A percentile compares a stretch with the other conserved stretches of the same genome.
Conservation (phyloP, 53 echinoderm and acorn worm species). For the Apostichopus leukothele region DNA sequence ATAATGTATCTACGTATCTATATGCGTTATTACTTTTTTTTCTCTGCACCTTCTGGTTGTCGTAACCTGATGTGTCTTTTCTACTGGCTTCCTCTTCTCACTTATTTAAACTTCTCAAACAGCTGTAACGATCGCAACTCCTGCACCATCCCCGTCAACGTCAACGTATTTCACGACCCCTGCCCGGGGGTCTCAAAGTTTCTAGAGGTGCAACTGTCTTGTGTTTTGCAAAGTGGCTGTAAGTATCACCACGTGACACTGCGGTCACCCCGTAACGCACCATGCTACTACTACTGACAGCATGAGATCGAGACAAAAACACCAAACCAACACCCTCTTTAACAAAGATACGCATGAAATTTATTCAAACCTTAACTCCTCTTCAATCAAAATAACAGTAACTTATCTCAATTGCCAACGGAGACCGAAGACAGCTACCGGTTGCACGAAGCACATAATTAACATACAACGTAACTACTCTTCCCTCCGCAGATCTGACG, state of each 20-base stretch:
- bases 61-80: neutral
- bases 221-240: conserved; percentile 46
- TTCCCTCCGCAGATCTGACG: neutral
- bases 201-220: conserved; percentile 66
- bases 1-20: no score
- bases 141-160: conserved; percentile 76
- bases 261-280: neutral
- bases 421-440: no score
- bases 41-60: neutral
- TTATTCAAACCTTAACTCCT: no score
- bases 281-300: neutral
- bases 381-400: no score
- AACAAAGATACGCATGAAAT: no score
- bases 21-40: neutral
- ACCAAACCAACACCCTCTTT: no score
- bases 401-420: no score
- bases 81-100: conserved; percentile 40
- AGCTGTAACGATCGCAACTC: conserved; percentile 65
- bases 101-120: conserved; percentile 53
- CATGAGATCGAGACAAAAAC: no score
- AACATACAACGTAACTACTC: no score
- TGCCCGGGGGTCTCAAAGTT: conserved; percentile 74
- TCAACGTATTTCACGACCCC: conserved; percentile 72
- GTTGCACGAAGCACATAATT: no score
- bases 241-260: conserved; percentile 29